Conservation (phyloP, 1,140 invertebrate genomes). For the Calephelis nemesis region DNA sequence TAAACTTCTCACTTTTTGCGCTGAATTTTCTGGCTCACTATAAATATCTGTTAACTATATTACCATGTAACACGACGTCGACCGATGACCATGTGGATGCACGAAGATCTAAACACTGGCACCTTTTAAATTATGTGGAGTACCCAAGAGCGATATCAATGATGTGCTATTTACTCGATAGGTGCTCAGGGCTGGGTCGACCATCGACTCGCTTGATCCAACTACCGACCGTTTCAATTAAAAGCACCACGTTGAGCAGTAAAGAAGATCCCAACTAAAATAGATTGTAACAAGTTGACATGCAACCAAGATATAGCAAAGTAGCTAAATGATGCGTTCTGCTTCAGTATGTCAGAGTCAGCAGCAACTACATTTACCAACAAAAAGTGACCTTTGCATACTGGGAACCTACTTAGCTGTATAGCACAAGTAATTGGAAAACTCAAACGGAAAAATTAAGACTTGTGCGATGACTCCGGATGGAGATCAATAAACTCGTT, state of each 20-base stretch:
- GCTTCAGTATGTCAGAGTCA: background rate
- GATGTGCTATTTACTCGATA: background rate
- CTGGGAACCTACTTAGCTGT: constrained; percentile 20
- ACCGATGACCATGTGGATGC: background rate
- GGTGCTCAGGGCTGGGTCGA: background rate
- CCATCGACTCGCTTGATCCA: constrained; percentile 30
- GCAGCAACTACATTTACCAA: constrained; percentile 18
- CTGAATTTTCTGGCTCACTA: background rate
- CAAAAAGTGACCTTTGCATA: constrained; percentile 17
- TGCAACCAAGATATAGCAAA: constrained; percentile 2
- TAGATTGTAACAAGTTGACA: constrained; percentile 19
- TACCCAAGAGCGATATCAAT: background rate
- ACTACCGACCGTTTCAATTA: constrained; percentile 21
- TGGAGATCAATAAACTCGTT: background rate
- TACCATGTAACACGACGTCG: background rate
- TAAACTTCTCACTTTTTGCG: background rate
- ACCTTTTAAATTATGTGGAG: background rate
- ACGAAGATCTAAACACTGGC: background rate
- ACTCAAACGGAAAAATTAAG: constrained; percentile 26
- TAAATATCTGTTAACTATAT: background rate
- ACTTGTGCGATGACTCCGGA: constrained; percentile 21
- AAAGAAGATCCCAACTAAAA: constrained; percentile 25
- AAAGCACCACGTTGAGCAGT: constrained; percentile 25
- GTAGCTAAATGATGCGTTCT: constrained; percentile 23
- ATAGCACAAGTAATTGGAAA: constrained; percentile 22